These are phyloP conservation scores for Heterochromis multidens DNA, from an alignment of 2,113 vertebrate species.

Conservation along the genomic window DNA sequence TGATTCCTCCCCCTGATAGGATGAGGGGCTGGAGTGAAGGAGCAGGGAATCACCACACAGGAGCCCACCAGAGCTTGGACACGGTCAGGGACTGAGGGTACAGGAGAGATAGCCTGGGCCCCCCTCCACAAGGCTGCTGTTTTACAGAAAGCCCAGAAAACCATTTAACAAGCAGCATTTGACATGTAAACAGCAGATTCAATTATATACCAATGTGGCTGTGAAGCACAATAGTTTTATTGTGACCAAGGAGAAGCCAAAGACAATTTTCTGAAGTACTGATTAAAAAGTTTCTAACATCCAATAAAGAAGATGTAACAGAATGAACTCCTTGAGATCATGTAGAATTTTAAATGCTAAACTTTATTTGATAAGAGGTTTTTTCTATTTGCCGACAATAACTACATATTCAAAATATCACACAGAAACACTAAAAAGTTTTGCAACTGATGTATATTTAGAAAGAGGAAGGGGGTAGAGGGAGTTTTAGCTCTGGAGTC, in stretches of 20 bases:
- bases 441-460: conserved; percentile 55
- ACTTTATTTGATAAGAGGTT: neutral
- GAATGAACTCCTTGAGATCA: fast-evolving
- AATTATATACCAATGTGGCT: fast-evolving
- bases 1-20: neutral
- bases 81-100: conserved; percentile 51
- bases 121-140: conserved; percentile 41
- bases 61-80: conserved; percentile 70
- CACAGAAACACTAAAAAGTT: neutral
- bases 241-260: neutral
- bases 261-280: neutral
- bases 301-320: neutral
- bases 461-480: conserved; percentile 47
- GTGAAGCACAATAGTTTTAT: neutral
- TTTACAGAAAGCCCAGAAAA: neutral
- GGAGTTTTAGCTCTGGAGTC: neutral
- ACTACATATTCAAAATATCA: neutral
- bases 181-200: neutral
- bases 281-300: neutral
- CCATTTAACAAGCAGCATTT: neutral
- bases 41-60: conserved; percentile 78
- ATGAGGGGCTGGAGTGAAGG: conserved; percentile 50
- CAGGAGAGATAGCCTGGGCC: conserved; percentile 24
- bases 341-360: neutral
- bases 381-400: neutral